phyloP scores from a whole-genome alignment of 2,888 invertebrate genomes.

The Cerastis rubricosa region DNA sequence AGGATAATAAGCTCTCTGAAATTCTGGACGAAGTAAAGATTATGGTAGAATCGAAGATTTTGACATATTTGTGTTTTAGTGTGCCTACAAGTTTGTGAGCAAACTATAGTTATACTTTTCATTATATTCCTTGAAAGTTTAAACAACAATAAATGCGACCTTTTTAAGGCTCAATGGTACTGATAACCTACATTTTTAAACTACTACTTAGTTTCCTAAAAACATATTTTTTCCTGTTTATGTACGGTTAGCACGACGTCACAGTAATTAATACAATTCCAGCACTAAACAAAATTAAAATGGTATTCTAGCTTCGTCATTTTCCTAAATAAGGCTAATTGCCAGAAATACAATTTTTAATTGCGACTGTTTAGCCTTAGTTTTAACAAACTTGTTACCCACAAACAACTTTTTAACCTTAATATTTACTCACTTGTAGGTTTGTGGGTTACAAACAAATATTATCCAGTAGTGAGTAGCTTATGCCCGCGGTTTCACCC shows the following conservation, averaged over 20 bases:
- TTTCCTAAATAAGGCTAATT: not conserved
- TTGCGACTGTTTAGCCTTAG: not conserved
- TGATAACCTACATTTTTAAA: not conserved
- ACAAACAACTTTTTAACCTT: not conserved
- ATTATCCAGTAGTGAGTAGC: no score
- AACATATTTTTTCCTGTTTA: not conserved
- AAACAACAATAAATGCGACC: not conserved
- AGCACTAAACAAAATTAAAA: conserved; percentile 29
- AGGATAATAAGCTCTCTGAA: not conserved
- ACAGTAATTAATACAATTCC: not conserved
- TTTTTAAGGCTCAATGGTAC: not conserved
- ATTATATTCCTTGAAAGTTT: not conserved
- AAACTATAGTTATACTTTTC: not conserved
- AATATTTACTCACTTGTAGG: no score
- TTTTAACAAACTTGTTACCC: not conserved
- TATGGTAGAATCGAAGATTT: not conserved
- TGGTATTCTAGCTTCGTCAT: not conserved
- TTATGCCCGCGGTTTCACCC: not conserved
- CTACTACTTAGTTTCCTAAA: not conserved
- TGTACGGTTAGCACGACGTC: not conserved
- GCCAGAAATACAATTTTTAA: not conserved
- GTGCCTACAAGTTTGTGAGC: no score
- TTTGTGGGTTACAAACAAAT: no score
- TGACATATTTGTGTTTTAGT: not conserved
- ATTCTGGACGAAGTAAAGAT: not conserved